A percentile compares a stretch with the other conserved stretches of the same genome.
These are phyloP conservation scores for Turnix velox DNA, from an alignment of 2,113 vertebrate species.

Conservation along the genomic window DNA sequence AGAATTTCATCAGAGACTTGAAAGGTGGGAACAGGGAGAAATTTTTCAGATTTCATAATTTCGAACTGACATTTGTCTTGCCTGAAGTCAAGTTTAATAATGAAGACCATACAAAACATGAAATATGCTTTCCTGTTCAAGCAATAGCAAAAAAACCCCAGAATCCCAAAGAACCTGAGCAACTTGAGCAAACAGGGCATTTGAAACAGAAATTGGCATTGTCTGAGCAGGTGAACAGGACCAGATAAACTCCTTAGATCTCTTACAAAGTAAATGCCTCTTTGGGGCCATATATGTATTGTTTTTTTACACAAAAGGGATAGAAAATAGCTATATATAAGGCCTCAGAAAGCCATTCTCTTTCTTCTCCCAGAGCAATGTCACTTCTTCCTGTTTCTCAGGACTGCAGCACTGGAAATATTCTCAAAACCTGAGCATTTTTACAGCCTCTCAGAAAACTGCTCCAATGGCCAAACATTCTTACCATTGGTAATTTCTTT, in stretches of 20 bases:
- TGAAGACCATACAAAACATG: not conserved
- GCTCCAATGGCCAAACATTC: not conserved
- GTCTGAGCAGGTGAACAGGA: not conserved
- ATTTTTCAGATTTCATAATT: not conserved
- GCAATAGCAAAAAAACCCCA: not conserved
- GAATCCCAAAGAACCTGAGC: not conserved
- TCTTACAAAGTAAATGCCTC: not conserved
- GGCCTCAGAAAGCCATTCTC: not conserved
- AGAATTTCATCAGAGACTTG: not conserved
- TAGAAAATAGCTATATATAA: not conserved
- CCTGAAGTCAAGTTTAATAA: not conserved
- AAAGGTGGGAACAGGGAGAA: not conserved
- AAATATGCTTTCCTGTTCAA: not conserved
- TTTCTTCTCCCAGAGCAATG: not conserved
- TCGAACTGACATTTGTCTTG: not conserved
- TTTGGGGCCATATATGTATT: not conserved
- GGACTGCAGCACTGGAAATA: not conserved
- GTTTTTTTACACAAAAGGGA: not conserved
- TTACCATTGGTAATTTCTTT: not conserved
- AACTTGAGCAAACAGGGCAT: not conserved
- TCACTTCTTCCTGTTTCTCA: not conserved
- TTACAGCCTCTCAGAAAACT: not conserved
- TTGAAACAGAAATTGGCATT: not conserved
- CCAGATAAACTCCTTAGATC: not conserved
- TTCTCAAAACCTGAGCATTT: not conserved